Conservation (phyloP, 2,797 vertebrate species). For the Acestrorhynchus altus region DNA sequence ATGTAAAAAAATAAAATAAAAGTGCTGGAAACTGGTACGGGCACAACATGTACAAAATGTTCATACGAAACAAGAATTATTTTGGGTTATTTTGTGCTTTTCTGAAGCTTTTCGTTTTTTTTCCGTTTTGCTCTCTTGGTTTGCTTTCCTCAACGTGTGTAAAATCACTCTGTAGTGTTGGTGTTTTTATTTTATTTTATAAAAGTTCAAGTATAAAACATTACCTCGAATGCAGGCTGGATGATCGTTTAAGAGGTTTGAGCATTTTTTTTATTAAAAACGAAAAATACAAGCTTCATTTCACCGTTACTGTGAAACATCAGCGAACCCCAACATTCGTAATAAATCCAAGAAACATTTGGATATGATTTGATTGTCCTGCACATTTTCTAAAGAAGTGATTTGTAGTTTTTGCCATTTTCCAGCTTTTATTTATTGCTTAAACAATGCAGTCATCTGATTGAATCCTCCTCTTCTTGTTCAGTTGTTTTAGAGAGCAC, state of each 20-base stretch:
- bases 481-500: neutral
- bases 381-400: conserved; percentile 43
- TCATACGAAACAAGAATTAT: conserved; percentile 93
- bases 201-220: conserved; percentile 83
- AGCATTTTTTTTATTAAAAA: conserved; percentile 52
- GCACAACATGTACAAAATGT: conserved; percentile 92
- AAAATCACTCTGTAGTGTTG: conserved; percentile 83
- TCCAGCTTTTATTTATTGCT: conserved; percentile 38
- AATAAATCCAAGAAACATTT: conserved; percentile 81
- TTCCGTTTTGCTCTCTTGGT: conserved; percentile 75
- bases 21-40: conserved; percentile 77
- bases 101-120: conserved; percentile 66
- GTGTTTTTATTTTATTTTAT: conserved; percentile 80
- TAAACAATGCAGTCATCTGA: neutral
- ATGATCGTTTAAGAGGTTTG: conserved; percentile 72
- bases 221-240: conserved; percentile 69
- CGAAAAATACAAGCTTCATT: conserved; percentile 45
- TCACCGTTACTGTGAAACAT: conserved; percentile 81
- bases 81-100: conserved; percentile 87
- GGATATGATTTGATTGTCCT: conserved; percentile 66
- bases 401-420: conserved; percentile 48
- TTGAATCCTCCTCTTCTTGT: neutral
- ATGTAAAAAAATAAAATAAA: neutral
- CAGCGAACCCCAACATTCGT: conserved; percentile 77
- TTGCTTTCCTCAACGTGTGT: conserved; percentile 81